phyloP scores from a whole-genome alignment of 2,888 invertebrate genomes.

The Cetonia aurata region DNA sequence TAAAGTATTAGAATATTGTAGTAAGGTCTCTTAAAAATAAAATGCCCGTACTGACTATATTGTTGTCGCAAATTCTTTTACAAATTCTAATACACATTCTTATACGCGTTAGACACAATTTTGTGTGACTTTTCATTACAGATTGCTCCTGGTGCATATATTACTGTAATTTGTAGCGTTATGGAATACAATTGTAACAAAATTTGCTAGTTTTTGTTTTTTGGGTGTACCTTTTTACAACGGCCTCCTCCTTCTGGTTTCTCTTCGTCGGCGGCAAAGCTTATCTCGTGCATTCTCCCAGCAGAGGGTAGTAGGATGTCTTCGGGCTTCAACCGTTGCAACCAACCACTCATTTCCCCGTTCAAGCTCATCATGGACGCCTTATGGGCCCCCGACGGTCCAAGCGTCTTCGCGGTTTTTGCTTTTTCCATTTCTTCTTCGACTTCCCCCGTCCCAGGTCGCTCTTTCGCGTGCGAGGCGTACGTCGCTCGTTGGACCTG shows the following conservation, averaged over 20 bases:
- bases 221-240: conserved; percentile 34
- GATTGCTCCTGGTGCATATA: too few relatives aligned
- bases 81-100: too few relatives aligned
- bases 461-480: conserved; percentile 9
- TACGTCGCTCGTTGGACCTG: conserved; percentile 8
- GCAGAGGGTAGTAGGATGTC: conserved; percentile 6
- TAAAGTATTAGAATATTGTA: too few relatives aligned
- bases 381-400: too few relatives aligned
- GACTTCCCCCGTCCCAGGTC: background rate
- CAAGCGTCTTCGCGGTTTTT: conserved; percentile 12
- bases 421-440: conserved; percentile 26
- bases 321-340: conserved; percentile 20
- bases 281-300: background rate
- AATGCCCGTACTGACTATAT: too few relatives aligned
- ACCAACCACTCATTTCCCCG: conserved; percentile 33
- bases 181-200: too few relatives aligned
- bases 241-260: background rate
- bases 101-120: too few relatives aligned
- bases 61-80: too few relatives aligned
- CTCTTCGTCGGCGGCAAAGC: background rate
- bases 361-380: conserved; percentile 18
- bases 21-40: too few relatives aligned
- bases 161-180: too few relatives aligned
- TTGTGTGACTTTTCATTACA: too few relatives aligned
- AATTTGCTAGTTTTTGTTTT: too few relatives aligned